Conservation (phyloP, 2,888 invertebrate genomes). For the Muschampia plurimacula region DNA sequence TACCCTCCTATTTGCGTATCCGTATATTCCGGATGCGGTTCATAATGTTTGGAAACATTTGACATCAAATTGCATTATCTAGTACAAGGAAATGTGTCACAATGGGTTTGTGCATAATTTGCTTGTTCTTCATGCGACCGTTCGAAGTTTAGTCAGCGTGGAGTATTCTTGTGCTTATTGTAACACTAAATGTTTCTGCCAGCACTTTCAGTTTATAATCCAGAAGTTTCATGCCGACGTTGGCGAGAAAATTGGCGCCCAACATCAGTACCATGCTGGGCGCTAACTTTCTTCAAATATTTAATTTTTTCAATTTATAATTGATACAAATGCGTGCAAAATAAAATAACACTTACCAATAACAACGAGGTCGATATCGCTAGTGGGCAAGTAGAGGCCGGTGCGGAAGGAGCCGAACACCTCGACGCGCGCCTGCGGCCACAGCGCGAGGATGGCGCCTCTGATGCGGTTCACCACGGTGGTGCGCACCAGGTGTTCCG, state of each 20-base stretch:
- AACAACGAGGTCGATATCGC: slow-evolving; percentile 89
- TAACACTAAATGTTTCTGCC: no score
- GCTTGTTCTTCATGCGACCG: no score
- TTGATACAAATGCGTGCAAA: neutral
- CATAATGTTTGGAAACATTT: neutral
- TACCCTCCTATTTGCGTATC: neutral
- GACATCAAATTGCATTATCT: neutral
- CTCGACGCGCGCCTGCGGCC: slow-evolving; percentile 97
- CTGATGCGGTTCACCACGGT: slow-evolving; percentile 96
- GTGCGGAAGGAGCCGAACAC: slow-evolving; percentile 99
- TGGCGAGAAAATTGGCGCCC: neutral
- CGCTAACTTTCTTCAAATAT: no score
- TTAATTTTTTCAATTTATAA: no score
- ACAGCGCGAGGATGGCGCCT: slow-evolving; percentile 93
- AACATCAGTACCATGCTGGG: neutral
- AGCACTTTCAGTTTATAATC: no score
- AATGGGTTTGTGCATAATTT: no score
- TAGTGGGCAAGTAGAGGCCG: slow-evolving; percentile 98
- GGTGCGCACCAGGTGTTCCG: slow-evolving; percentile 95
- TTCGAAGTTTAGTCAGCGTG: no score
- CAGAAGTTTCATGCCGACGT: no score
- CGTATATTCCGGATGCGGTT: neutral
- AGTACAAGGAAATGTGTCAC: neutral
- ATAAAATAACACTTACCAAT: slow-evolving; percentile 77
- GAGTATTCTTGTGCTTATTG: no score